Evolutionary conservation across 1,140 invertebrate genomes (phyloP), one percentile per base, ranked within the genome.

Genomic region (Phortica variegata): DNA sequence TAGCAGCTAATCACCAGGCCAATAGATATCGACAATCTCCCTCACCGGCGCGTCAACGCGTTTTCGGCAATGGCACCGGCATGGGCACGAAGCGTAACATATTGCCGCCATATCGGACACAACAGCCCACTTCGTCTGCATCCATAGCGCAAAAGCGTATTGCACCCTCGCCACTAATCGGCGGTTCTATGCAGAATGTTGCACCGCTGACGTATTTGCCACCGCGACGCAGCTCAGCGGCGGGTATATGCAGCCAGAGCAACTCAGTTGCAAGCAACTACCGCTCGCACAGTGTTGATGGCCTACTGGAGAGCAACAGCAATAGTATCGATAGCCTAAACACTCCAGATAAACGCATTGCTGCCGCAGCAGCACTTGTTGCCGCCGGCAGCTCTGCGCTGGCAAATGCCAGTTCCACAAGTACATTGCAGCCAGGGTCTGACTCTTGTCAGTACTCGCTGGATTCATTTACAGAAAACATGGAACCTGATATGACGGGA

Each of bases 11-110:
- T 75, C 69, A 75, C 65, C 71, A 72, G 72, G 72, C 72, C 71
- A 73, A 75, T 75, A 75, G 73, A 73, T 75, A 66, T 63, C 73
- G 73, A 56, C 85, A 86, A 77, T 83, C 83, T 53, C 81, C 82
- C 39, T 84, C 81, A 79, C 84, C 84, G 55, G 81, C 60, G 60
- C 66, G 77, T 53, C 76, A 77, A 58, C 80, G 81, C 79, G 75
- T 80, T 58, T 69, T 79, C 60, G 79, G 79, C 77, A 77, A 54
- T 70, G 72, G 45, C 58, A 75, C 29, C 15, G 61, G 58, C 29
- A 57, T 47, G 32, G 47, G 54, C 38, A 43, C 56, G 17, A 70
- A 70, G 23, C 56, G 71, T 10, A 70, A 62, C 36, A 56, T 72
- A 9, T 52, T 63, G 26, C 52, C 61, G 6, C 73, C 73, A 4